phyloP scores from a whole-genome alignment of 2,113 vertebrate genomes.

The Prochilodus magdalenae region DNA sequence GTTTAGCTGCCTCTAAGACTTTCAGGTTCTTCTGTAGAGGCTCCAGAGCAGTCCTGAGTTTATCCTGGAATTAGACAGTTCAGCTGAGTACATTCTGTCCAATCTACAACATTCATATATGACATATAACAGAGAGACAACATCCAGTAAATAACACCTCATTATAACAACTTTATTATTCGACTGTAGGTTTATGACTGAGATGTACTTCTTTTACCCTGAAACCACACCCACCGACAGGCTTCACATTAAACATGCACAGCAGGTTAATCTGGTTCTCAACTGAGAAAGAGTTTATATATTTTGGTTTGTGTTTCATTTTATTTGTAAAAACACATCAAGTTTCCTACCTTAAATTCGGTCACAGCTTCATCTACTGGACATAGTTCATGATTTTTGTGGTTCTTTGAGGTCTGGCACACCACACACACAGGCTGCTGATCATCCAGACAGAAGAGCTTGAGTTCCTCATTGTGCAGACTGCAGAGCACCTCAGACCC shows the following conservation, averaged over 20 bases:
- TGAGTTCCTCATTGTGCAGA: slow-evolving; percentile 26
- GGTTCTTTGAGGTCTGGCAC: slow-evolving; percentile 2
- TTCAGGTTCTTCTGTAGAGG: slow-evolving; percentile 36
- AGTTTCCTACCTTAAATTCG: slow-evolving; percentile 26
- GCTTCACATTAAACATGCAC: too few species aligned
- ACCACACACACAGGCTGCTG: background rate
- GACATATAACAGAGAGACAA: too few species aligned
- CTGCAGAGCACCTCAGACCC: background rate
- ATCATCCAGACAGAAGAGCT: slow-evolving; percentile 40
- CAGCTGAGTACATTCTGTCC: too few species aligned
- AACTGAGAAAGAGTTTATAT: background rate
- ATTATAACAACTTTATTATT: too few species aligned
- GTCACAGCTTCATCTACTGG: slow-evolving; percentile 27
- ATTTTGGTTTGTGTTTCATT: background rate
- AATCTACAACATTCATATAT: too few species aligned
- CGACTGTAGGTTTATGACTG: too few species aligned
- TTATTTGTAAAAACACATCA: background rate
- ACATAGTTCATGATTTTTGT: background rate
- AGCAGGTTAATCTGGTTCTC: background rate
- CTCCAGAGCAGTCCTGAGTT: slow-evolving; percentile 10
- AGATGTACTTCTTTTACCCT: too few species aligned
- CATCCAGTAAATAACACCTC: too few species aligned
- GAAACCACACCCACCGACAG: too few species aligned
- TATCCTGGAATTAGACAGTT: slow-evolving; percentile 8
- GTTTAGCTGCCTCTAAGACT: background rate